Evolutionary conservation across 2,888 invertebrate species (phyloP).

Genomic region (Drosophila greeni): DNA sequence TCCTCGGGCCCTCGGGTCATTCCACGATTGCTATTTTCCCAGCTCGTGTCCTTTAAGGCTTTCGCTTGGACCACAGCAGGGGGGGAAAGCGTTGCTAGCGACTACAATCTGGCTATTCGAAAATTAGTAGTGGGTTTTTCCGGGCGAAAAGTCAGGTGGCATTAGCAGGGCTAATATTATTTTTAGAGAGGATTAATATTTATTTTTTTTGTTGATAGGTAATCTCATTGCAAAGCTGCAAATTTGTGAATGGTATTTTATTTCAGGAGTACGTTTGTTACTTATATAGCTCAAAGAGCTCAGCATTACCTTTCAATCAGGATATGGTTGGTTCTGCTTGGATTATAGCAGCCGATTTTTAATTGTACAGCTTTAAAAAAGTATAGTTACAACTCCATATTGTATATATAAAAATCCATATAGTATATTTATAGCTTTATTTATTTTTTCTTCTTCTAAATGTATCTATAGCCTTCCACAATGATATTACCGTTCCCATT

Average conservation of each 20-base stretch:
- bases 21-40: slow-evolving; percentile 34
- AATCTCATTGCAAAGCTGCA: too few relatives aligned
- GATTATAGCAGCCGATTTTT: background rate
- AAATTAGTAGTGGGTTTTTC: background rate
- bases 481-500: background rate
- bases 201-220: too few relatives aligned
- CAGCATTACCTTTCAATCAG: too few relatives aligned
- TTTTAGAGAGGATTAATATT: too few relatives aligned
- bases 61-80: background rate
- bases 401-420: too few relatives aligned
- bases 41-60: slow-evolving; percentile 12
- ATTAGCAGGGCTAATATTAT: background rate
- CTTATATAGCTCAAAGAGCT: too few relatives aligned
- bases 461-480: background rate
- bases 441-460: background rate
- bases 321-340: too few relatives aligned
- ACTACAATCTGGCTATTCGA: too few relatives aligned
- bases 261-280: too few relatives aligned
- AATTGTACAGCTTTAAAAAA: background rate
- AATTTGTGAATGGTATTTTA: too few relatives aligned
- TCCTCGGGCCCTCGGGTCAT: slow-evolving; percentile 43
- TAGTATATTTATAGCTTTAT: too few relatives aligned
- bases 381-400: too few relatives aligned
- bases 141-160: background rate
- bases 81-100: background rate